phyloP scores from a whole-genome alignment of 1,140 invertebrate genomes.

The Heliconius hewitsoni region DNA sequence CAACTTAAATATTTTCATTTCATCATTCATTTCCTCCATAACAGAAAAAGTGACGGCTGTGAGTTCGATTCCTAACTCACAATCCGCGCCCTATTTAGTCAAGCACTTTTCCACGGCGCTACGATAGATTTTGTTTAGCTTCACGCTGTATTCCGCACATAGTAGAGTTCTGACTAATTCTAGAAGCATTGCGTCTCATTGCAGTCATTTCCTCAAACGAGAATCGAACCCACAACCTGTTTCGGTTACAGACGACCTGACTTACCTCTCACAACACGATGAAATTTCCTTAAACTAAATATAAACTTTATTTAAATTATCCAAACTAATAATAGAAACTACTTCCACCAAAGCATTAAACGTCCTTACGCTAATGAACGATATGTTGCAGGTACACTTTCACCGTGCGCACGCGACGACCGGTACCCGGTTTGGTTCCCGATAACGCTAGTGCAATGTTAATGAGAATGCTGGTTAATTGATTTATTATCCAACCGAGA shows the following conservation, averaged over 20 bases:
- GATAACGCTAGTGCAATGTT: constrained; percentile 60
- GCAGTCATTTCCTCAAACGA: neutral
- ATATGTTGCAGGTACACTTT: constrained; percentile 54
- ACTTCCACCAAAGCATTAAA: constrained; percentile 39
- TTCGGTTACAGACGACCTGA: neutral
- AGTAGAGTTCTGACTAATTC: too few relatives aligned
- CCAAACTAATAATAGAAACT: constrained; percentile 19
- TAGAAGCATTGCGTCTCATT: too few relatives aligned
- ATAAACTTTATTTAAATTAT: neutral
- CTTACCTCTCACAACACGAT: too few relatives aligned
- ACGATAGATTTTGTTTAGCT: neutral
- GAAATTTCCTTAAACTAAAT: neutral
- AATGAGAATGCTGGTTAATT: constrained; percentile 70
- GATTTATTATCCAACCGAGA: constrained; percentile 54
- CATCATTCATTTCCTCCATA: too few relatives aligned
- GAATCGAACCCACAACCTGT: neutral
- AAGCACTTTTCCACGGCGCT: too few relatives aligned
- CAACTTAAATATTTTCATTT: too few relatives aligned
- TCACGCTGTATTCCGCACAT: neutral
- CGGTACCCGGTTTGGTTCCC: constrained; percentile 66
- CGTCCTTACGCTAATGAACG: constrained; percentile 35
- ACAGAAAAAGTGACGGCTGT: too few relatives aligned
- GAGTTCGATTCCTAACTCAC: too few relatives aligned
- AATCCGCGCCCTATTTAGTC: too few relatives aligned
- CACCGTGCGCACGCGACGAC: constrained; percentile 58